Base-by-base conservation (phyloP, 1,140 invertebrate genomes). In the Wiebesia pumilae region DNA sequence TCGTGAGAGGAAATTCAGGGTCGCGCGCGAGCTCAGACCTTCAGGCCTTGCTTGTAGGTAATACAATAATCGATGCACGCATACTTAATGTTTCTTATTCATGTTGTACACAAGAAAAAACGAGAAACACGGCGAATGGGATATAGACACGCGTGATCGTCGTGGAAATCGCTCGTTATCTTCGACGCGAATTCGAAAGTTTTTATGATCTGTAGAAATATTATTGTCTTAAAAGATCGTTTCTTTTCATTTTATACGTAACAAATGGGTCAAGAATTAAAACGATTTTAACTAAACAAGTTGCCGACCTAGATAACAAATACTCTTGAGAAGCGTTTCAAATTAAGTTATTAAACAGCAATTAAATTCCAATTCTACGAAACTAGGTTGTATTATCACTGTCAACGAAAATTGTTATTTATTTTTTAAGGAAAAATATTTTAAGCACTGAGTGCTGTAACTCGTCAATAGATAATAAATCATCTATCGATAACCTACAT, bases 1-100 rank as follows among this genome's bases (percentile, higher is more conserved):
- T 86, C 27, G 38, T 12, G 73, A 83, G 81, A 65, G 84, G 30
- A 80, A 54, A 80, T 85, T 81, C 78, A 86, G 84, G 84, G 84
- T 81, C 84, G 33, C 58, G 62, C 54, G 35, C 21, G 27, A 21
- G 65, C 54, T 33, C 69, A 19, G 38, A 84, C 65, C 69, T 67
- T 85, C 73, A 73, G n/a, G 35, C 77, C 78, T 85, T 81, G 78
- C 35, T 51, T 47, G 75, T 77, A 40, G 51, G 75, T 69, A 40
- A 71, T 35, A 79, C 69, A 81, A 86, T 65, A 62, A 77, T 85
- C 67, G 38, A 62, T 30, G 19, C 47, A 54, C 40, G 82, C 71
- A 51, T 75, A 27, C 38, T 33, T 35, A 33, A 58, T 54, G 62
- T 84, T 75, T 78, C 30, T 73, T 83, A 62, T 10, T 62, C 58